Conservation (phyloP, 2,797 vertebrate species). For the Hirundo rustica region DNA sequence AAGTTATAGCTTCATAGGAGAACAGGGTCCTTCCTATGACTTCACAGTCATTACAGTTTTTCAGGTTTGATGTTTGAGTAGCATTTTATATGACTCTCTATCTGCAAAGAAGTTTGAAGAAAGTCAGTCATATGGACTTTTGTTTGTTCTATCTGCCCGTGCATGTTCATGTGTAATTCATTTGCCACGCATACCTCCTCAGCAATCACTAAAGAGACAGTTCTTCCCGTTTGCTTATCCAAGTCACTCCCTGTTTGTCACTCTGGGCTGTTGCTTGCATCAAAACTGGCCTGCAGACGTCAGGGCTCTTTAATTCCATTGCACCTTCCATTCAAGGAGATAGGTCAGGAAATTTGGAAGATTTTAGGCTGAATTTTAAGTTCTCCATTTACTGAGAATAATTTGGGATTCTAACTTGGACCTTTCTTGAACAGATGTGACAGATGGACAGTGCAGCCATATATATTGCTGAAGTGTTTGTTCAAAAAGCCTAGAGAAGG, state of each 20-base stretch:
- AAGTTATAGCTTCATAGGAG: background rate
- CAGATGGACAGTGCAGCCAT: background rate
- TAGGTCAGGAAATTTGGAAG: background rate
- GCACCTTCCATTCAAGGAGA: background rate
- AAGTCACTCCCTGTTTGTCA: background rate
- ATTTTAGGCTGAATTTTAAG: background rate
- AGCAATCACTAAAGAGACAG: background rate
- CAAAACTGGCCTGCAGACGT: background rate
- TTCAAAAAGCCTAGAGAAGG: background rate
- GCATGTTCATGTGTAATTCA: background rate
- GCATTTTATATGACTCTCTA: background rate
- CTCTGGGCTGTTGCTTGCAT: background rate
- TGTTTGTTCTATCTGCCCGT: background rate
- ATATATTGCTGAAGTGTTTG: background rate
- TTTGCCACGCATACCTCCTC: background rate
- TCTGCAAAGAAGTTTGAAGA: background rate
- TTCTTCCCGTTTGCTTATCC: background rate
- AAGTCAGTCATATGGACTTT: background rate
- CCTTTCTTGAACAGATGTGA: background rate
- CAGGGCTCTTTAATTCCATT: background rate
- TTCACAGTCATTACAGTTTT: background rate
- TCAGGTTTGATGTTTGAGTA: background rate
- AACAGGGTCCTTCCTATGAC: background rate
- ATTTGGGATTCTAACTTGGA: background rate
- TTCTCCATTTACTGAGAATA: background rate